Conservation (phyloP, 2,888 invertebrate species). For the Halocaridina rubra region DNA sequence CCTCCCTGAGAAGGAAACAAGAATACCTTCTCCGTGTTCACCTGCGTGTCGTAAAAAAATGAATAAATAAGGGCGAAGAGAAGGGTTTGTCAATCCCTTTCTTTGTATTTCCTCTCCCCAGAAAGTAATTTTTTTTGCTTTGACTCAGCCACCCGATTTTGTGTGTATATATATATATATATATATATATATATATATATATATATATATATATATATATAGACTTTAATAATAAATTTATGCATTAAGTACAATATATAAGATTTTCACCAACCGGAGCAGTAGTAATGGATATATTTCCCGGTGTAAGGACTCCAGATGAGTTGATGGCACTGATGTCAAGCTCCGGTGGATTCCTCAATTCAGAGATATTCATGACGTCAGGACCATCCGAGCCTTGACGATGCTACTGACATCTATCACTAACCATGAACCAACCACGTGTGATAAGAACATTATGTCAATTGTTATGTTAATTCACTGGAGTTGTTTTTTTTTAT, state of each 20-base stretch:
- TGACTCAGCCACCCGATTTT: neutral
- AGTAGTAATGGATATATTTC: neutral
- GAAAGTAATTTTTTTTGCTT: too few relatives aligned
- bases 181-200: conserved; percentile 13
- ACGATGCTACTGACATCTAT: too few relatives aligned
- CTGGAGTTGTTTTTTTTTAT: too few relatives aligned
- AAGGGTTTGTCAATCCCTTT: too few relatives aligned
- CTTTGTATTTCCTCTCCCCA: too few relatives aligned
- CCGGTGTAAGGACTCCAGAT: neutral
- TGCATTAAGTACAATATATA: neutral
- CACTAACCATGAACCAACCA: too few relatives aligned
- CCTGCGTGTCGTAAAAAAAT: too few relatives aligned
- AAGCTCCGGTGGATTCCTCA: neutral
- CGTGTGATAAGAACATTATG: too few relatives aligned
- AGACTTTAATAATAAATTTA: neutral
- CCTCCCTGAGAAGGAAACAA: neutral
- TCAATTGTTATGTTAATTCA: too few relatives aligned
- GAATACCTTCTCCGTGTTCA: neutral
- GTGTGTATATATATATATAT: neutral
- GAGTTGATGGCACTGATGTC: conserved; percentile 8
- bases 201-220: neutral
- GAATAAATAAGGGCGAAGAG: too few relatives aligned
- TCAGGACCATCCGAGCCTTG: neutral
- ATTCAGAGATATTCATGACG: conserved; percentile 7
- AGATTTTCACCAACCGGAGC: neutral